These are phyloP conservation scores for Xenopus borealis DNA, from an alignment of 2,113 vertebrate genomes.

Conservation along the genomic window DNA sequence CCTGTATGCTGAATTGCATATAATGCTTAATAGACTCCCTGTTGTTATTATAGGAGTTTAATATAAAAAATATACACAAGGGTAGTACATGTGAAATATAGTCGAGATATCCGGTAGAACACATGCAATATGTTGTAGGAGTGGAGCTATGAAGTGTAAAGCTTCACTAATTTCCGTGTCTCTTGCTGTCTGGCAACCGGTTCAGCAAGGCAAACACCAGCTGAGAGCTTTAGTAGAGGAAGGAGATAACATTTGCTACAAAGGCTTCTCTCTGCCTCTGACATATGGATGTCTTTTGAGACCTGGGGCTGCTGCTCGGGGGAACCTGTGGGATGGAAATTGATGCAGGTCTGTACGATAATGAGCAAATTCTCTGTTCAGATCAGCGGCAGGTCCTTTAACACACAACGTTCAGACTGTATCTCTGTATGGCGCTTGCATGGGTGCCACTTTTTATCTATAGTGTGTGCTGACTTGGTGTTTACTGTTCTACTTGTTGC, in stretches of 20 bases:
- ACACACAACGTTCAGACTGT: too few relatives aligned
- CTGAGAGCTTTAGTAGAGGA: slow-evolving; percentile 13
- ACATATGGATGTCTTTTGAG: slow-evolving; percentile 13
- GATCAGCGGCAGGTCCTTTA: too few relatives aligned
- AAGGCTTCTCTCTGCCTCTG: neutral
- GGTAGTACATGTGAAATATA: too few relatives aligned
- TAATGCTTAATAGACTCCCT: too few relatives aligned
- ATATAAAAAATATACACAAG: too few relatives aligned
- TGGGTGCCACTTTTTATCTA: too few relatives aligned
- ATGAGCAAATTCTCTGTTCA: too few relatives aligned
- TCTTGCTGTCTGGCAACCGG: slow-evolving; percentile 34
- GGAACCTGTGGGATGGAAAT: neutral
- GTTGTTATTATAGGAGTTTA: too few relatives aligned
- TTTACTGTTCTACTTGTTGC: too few relatives aligned
- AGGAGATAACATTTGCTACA: slow-evolving; percentile 16
- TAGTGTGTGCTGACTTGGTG: too few relatives aligned
- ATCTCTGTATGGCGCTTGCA: too few relatives aligned
- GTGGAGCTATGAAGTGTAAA: slow-evolving; percentile 16
- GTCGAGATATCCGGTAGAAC: neutral
- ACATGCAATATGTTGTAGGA: neutral
- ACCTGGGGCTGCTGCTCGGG: neutral
- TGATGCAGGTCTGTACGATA: neutral
- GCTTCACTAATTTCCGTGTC: slow-evolving; percentile 10
- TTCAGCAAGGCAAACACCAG: slow-evolving; percentile 35
- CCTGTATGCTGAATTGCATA: too few relatives aligned